Evolutionary conservation across 2,888 invertebrate genomes (phyloP).

Genomic region (Chrysina gloriosa): DNA sequence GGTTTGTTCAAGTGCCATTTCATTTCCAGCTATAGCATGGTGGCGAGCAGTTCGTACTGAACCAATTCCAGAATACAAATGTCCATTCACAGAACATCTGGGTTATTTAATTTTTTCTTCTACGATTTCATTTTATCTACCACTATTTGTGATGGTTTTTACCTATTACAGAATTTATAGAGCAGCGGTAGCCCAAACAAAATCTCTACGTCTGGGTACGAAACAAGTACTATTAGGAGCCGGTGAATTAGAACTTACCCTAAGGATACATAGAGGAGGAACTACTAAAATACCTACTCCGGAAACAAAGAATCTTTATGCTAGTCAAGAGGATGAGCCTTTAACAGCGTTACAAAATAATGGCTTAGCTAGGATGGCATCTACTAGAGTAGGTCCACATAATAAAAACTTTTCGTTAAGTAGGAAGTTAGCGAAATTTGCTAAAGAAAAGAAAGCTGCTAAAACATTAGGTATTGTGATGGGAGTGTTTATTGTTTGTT

Average conservation of each 20-base stretch:
- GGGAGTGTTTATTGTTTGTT: constrained; percentile 96
- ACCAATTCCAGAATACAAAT: constrained; percentile 85
- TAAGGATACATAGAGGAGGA: constrained; percentile 94
- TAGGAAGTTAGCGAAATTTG: constrained; percentile 92
- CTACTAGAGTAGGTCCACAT: constrained; percentile 72
- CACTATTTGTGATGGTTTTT: constrained; percentile 97
- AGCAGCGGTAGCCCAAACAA: constrained; percentile 92
- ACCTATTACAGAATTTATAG: constrained; percentile 97
- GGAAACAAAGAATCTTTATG: constrained; percentile 60
- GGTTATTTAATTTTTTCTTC: constrained; percentile 98
- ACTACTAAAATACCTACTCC: constrained; percentile 71
- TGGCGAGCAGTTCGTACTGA: constrained; percentile 90
- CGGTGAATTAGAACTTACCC: constrained; percentile 87
- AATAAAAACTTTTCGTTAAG: constrained; percentile 92
- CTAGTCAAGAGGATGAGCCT: constrained; percentile 80
- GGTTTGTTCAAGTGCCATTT: constrained; percentile 96
- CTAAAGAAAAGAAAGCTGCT: constrained; percentile 97
- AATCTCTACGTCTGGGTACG: constrained; percentile 89
- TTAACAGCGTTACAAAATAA: constrained; percentile 83
- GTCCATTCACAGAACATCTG: constrained; percentile 96
- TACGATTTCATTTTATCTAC: constrained; percentile 97
- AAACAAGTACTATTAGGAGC: constrained; percentile 89
- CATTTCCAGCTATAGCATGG: constrained; percentile 98
- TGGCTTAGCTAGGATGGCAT: constrained; percentile 76
- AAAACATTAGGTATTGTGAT: constrained; percentile 97